phyloP scores from a whole-genome alignment of 2,797 vertebrate genomes.

The Novumbra hubbsi region DNA sequence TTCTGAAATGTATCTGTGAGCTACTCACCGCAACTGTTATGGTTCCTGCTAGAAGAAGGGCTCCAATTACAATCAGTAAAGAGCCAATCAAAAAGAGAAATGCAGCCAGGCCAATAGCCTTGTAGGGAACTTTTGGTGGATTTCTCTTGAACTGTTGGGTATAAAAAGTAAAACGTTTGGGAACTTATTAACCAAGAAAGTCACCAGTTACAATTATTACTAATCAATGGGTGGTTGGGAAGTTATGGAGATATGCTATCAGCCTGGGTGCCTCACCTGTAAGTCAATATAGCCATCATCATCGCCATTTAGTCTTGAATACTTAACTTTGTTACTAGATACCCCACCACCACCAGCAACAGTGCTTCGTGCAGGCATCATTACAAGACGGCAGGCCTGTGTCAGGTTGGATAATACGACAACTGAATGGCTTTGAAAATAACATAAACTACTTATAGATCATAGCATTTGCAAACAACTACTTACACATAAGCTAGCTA shows the following conservation, averaged over 20 bases:
- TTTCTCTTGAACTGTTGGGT: slow-evolving; percentile 88
- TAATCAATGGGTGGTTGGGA: not conserved
- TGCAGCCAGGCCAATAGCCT: slow-evolving; percentile 87
- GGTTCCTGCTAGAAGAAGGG: slow-evolving; percentile 86
- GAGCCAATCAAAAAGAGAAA: slow-evolving; percentile 92
- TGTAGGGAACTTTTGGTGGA: slow-evolving; percentile 92
- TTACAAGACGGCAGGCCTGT: slow-evolving; percentile 37
- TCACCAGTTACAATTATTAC: not conserved
- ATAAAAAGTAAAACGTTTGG: slow-evolving; percentile 10
- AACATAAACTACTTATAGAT: not conserved
- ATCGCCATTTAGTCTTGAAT: slow-evolving; percentile 87
- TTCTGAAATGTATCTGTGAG: not conserved
- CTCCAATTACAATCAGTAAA: slow-evolving; percentile 87
- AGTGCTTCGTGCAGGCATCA: slow-evolving; percentile 82
- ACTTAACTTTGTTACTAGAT: slow-evolving; percentile 90
- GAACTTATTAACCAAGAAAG: not conserved
- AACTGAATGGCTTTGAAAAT: not conserved
- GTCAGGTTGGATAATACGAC: not conserved
- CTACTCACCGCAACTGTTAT: slow-evolving; percentile 86
- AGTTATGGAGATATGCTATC: not conserved
- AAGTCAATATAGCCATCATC: slow-evolving; percentile 95
- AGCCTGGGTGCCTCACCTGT: slow-evolving; percentile 70
- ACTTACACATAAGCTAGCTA: not conserved
- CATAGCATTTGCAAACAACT: not conserved
- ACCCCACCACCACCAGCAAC: slow-evolving; percentile 72